Conservation (phyloP, 2,113 vertebrate species). For the Xiphophorus maculatus region DNA sequence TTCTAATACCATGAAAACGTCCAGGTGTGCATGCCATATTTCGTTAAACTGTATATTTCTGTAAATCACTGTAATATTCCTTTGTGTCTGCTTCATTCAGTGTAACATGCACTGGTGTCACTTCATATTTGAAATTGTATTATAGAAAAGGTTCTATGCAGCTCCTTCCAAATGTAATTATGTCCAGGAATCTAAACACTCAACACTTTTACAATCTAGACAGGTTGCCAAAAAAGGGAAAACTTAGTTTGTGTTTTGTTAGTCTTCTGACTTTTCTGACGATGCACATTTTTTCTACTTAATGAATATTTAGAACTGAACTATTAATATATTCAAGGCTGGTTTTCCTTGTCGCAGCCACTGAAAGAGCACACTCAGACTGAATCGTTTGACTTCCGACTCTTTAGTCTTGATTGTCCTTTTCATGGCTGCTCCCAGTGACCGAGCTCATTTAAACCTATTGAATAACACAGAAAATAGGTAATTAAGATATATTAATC, state of each 20-base stretch:
- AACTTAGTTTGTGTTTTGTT: slow-evolving; percentile 22
- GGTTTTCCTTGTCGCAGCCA: background rate
- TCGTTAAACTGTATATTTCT: background rate
- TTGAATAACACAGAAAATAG: background rate
- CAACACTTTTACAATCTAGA: background rate
- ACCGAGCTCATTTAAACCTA: background rate
- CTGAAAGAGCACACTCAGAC: background rate
- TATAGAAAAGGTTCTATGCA: background rate
- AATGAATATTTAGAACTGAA: background rate
- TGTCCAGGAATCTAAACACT: background rate
- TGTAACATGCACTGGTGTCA: background rate
- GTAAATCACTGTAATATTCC: background rate
- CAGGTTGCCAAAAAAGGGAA: slow-evolving; percentile 1
- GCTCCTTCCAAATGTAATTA: background rate
- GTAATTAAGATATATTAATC: background rate
- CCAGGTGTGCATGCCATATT: background rate
- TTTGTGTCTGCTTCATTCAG: background rate
- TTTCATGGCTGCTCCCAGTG: background rate
- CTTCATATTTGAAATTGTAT: background rate
- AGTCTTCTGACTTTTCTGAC: slow-evolving; percentile 4
- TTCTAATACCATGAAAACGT: background rate
- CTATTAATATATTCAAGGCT: background rate
- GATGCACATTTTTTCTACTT: background rate
- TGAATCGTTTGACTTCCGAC: background rate
- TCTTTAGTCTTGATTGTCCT: background rate